A percentile compares a stretch with the other conserved stretches of the same genome.
These are phyloP conservation scores for Atractosteus spatula DNA, from an alignment of 2,113 vertebrate species.

Conservation along the genomic window DNA sequence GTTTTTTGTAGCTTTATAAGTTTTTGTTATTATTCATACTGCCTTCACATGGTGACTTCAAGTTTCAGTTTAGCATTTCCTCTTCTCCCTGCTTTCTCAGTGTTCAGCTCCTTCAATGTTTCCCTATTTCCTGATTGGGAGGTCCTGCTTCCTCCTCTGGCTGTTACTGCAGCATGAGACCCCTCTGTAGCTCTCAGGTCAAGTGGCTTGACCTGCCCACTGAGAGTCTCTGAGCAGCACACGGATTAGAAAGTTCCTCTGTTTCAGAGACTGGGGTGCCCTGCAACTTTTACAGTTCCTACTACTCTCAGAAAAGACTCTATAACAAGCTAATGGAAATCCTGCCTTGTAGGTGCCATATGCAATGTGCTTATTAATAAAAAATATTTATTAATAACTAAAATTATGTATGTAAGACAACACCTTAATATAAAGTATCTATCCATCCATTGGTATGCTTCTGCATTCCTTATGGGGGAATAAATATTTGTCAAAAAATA, in stretches of 20 bases:
- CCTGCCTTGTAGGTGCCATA: constrained; percentile 33
- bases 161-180: constrained; percentile 18
- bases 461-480: neutral
- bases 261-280: no score
- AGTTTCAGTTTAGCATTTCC: no score
- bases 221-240: constrained; percentile 42
- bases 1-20: no score
- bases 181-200: constrained; percentile 61
- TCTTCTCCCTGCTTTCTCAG: no score
- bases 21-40: no score
- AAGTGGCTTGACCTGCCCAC: constrained; percentile 57
- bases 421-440: neutral
- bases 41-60: no score
- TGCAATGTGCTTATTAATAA: constrained; percentile 26
- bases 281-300: constrained; percentile 24
- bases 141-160: constrained; percentile 24
- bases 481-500: constrained; percentile 8
- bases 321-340: constrained; percentile 21
- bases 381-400: constrained; percentile 13
- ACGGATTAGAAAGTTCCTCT: constrained; percentile 15
- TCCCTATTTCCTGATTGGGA: neutral
- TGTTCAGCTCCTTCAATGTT: no score
- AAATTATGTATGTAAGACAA: constrained; percentile 8
- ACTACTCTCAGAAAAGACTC: neutral
- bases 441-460: neutral